Conservation (phyloP, 2,113 vertebrate species). For the Tyrannus savana region DNA sequence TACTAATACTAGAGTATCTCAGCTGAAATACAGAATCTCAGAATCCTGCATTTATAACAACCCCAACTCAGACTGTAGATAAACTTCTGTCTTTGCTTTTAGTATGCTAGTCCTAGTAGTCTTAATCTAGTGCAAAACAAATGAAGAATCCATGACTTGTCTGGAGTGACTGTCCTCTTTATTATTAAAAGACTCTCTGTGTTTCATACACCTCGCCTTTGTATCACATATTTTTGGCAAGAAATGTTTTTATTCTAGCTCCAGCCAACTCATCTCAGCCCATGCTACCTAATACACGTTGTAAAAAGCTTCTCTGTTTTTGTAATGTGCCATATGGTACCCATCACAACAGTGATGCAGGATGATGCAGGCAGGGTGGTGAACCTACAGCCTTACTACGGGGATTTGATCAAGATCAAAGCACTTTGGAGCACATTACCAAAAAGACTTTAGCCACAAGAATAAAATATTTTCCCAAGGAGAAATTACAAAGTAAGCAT, state of each 20-base stretch:
- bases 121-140: slow-evolving; percentile 18
- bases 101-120: background rate
- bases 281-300: background rate
- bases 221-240: background rate
- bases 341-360: background rate
- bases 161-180: background rate
- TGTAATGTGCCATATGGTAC: background rate
- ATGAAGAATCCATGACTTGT: slow-evolving; percentile 8
- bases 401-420: background rate
- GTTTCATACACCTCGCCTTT: background rate
- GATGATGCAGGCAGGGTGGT: background rate
- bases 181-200: background rate
- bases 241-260: background rate
- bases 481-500: background rate
- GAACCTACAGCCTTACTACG: background rate
- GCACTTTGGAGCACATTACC: background rate
- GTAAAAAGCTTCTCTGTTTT: background rate
- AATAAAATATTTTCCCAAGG: background rate
- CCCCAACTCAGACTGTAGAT: background rate
- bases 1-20: background rate
- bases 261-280: background rate
- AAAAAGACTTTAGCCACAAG: background rate
- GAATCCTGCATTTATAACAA: background rate
- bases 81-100: background rate
- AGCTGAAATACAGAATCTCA: background rate